Base-by-base conservation (phyloP, 2,888 invertebrate genomes). In the Lasioglossum leucozonium region DNA sequence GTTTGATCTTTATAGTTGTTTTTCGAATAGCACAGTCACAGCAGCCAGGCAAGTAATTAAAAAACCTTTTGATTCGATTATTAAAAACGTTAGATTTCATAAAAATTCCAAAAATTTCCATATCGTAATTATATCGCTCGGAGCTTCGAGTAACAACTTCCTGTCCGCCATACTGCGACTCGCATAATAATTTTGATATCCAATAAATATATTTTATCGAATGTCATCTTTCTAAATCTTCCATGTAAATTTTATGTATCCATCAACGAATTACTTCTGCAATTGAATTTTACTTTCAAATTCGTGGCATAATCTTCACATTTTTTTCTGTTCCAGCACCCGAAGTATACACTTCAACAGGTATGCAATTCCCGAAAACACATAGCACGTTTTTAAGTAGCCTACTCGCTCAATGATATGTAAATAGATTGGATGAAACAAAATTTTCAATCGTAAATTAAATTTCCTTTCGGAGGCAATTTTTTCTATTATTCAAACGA, bases 121-220 rank as follows among this genome's bases (percentile, higher is more conserved):
- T 16, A 26, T n/a, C 26, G 16, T 5, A 72, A 51, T 42, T 0
- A 1, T 44, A 40, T 16, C 51, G 13, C n/a, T 11, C 5, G 16
- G 42, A 79, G 76, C 75, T 84, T 73, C 58, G 30, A 71, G 77
- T 62, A 72, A 77, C 73, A 76, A 83, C 65, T 85, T 85, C 80
- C 85, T 80, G 80, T 77, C 76, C 67, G 76, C 83, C 84, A 85
- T 85, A 65, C n/a, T 80, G 84, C 34, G 44, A 22, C n/a, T 16
- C 11, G 65, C 30, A 34, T 16, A 51, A n/a, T 30, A 67, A 26
- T 55, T 72, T n/a, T 8, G 75, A n/a, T 26, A 30, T 42, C 55
- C 55, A 37, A 34, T 16, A 22, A 30, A 51, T 22, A 40, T 37
- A 44, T 37, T 47, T 5, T 4, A 44, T 37, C 22, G 5, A 22